Conservation (phyloP, 2,113 vertebrate genomes). For the Oncorhynchus keta region DNA sequence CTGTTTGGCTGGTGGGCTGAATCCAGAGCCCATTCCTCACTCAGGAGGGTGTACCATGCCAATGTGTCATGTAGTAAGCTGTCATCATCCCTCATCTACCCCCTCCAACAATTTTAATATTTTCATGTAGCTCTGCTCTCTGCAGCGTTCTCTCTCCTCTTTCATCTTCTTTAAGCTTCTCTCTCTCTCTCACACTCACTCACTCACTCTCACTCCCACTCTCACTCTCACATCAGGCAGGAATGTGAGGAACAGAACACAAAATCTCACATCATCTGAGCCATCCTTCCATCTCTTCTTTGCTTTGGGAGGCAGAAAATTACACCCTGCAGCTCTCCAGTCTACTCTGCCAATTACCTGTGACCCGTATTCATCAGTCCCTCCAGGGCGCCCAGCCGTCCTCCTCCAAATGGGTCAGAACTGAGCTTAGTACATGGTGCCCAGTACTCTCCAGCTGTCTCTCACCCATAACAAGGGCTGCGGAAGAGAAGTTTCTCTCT, state of each 20-base stretch:
- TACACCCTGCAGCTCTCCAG: not conserved
- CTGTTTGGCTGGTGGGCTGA: not conserved
- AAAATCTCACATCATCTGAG: not conserved
- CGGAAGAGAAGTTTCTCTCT: no score
- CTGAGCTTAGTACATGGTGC: not conserved
- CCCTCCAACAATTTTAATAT: not conserved
- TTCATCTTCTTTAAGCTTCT: not conserved
- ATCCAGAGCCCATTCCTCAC: not conserved
- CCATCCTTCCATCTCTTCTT: not conserved
- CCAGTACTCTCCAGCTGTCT: not conserved
- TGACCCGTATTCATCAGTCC: not conserved
- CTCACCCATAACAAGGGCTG: no score
- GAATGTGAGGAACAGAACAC: not conserved
- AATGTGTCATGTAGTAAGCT: not conserved
- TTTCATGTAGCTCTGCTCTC: no score
- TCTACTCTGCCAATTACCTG: not conserved
- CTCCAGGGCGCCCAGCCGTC: not conserved
- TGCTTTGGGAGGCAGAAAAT: not conserved
- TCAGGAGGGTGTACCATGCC: not conserved
- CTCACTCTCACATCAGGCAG: not conserved
- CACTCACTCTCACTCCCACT: no score
- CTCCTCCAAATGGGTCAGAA: not conserved
- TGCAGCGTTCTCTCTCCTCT: not conserved
- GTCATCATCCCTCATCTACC: not conserved
- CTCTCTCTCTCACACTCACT: not conserved